Evolutionary conservation across 2,888 invertebrate genomes (phyloP), one percentile per base, ranked within the genome.

Genomic region (Ectobius pallidus): DNA sequence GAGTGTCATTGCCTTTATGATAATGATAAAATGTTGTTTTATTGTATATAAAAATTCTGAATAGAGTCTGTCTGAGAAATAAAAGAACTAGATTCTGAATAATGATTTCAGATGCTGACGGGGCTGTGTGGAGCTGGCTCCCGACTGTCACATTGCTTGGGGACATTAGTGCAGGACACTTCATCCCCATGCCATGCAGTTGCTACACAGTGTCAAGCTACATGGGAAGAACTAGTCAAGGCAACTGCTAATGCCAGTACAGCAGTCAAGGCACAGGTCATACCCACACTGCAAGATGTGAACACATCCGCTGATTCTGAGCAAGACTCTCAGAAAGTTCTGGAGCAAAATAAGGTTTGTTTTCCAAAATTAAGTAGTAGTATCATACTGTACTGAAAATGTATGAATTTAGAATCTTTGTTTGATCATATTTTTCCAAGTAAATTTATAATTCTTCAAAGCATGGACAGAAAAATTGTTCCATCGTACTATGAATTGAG

Each of bases 171-270:
- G 63, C 81, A 83, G 34, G 80, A 79, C 68, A 67, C 75, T 20
- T 62, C 71, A 22, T 71, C 75, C 27, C 63, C 76, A n/a, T 74
- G 74, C 62, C 72, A 73, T 68, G 69, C 72, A 30, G 42, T 75
- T 69, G 74, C 73, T 34, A 63, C 69, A 27, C 86, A 88, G 78
- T 84, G 88, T 78, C 82, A 86, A 72, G 82, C 85, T 18, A 87
- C 89, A 77, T 90, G 90, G 90, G 89, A 90, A 78, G 89, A 90
- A 80, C 82, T 90, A 69, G 86, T 86, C 7, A 84, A 87, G 80
- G 87, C 89, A 1, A 89, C 90, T 2, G 85, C 87, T 52, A 85
- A 88, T 71, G 90, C 90, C 20, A 89, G 88, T 75, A 87, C 87
- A 75, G 88, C 89, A 0, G 89, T 90, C 0, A 89, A 88, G 80